Evolutionary conservation across 2,113 vertebrate genomes (phyloP).

Genomic region (Myanophis thanlyinensis): DNA sequence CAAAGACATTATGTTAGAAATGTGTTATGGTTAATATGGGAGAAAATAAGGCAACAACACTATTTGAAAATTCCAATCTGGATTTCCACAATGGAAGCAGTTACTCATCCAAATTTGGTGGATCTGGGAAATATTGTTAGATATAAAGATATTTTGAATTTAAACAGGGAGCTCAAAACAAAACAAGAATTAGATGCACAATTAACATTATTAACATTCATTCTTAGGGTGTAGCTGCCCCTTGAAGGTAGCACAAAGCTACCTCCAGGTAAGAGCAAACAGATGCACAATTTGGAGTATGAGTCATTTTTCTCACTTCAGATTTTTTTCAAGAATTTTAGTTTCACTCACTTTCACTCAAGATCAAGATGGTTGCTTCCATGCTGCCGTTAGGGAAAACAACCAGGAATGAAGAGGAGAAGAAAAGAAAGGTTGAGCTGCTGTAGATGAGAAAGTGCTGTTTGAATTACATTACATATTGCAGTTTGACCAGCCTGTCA

Average conservation of each 20-base stretch:
- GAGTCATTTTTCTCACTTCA: background rate
- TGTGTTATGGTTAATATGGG: too few species aligned
- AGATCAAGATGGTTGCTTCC: background rate
- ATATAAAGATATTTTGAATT: too few species aligned
- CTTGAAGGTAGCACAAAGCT: background rate
- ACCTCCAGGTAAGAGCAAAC: background rate
- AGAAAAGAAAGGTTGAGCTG: background rate
- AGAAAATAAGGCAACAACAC: too few species aligned
- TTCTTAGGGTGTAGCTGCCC: background rate
- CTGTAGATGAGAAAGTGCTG: background rate
- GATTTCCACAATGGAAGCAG: too few species aligned
- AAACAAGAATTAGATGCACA: too few species aligned
- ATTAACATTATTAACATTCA: background rate
- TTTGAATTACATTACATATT: background rate
- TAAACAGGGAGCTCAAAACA: too few species aligned
- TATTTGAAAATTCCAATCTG: too few species aligned
- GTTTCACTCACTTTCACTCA: background rate
- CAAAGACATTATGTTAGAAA: too few species aligned
- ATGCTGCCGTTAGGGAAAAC: background rate
- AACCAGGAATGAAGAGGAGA: background rate
- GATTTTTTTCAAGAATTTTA: background rate
- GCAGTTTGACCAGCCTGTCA: constrained; percentile 16
- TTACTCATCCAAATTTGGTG: too few species aligned
- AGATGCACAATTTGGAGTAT: background rate
- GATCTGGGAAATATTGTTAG: too few species aligned